These are phyloP conservation scores for Nyctalus aviator DNA, from an alignment of 2,797 vertebrate genomes.

Conservation along the genomic window DNA sequence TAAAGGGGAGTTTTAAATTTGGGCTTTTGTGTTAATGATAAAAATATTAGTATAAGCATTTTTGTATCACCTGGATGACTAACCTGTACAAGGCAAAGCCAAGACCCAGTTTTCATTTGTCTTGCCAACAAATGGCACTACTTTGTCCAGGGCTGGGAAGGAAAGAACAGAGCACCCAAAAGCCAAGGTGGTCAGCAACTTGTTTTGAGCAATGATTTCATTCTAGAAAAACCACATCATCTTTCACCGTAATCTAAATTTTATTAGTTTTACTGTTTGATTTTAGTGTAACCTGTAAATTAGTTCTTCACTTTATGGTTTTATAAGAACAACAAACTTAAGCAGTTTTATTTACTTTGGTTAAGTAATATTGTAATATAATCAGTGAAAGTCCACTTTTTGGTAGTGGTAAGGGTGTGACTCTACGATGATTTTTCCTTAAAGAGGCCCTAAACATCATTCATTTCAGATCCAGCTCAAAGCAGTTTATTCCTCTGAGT, in stretches of 20 bases:
- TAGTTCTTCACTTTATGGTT: not conserved
- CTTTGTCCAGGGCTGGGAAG: not conserved
- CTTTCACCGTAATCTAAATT: conserved; percentile 19
- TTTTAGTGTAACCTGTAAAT: conserved; percentile 20
- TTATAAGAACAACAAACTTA: conserved; percentile 19
- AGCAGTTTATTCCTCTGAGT: not conserved
- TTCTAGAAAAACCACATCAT: not conserved
- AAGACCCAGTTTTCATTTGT: not conserved
- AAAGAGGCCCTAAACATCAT: not conserved
- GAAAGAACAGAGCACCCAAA: not conserved
- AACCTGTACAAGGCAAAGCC: not conserved
- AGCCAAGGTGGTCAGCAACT: not conserved
- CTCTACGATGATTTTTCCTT: not conserved
- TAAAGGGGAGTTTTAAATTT: not conserved
- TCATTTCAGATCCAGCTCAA: not conserved
- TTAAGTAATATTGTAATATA: conserved; percentile 25
- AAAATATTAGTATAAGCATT: not conserved
- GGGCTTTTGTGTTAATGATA: not conserved
- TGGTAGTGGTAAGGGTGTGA: not conserved
- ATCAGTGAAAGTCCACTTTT: not conserved
- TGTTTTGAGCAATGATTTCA: not conserved
- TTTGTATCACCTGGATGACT: not conserved
- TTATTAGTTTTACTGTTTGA: not conserved
- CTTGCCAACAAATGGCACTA: not conserved
- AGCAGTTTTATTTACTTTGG: not conserved